phyloP scores from a whole-genome alignment of 2,113 vertebrate genomes.

The Ploceus nigricollis region DNA sequence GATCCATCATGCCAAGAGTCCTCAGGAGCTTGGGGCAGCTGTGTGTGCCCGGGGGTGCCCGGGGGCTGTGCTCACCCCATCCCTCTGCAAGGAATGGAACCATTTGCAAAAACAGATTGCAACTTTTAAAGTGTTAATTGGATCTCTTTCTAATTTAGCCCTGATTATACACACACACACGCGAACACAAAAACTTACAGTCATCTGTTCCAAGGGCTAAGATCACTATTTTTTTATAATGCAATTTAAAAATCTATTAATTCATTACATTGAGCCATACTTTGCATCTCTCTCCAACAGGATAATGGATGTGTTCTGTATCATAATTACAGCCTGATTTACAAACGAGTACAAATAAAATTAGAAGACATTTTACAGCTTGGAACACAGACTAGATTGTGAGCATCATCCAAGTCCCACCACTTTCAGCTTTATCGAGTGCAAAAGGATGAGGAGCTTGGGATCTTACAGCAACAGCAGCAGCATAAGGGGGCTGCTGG shows the following conservation, averaged over 20 bases:
- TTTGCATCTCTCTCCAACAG: conserved; percentile 64
- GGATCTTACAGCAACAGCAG: not conserved
- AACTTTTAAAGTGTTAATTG: conserved; percentile 62
- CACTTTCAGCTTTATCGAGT: not conserved
- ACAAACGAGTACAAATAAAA: conserved; percentile 67
- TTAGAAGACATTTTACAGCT: conserved; percentile 65
- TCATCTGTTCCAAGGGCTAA: conserved; percentile 68
- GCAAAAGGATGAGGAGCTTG: not conserved
- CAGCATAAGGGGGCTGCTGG: not conserved
- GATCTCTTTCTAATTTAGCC: conserved; percentile 58
- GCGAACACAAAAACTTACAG: conserved; percentile 55
- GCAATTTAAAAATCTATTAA: conserved; percentile 68
- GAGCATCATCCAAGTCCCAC: conserved; percentile 57
- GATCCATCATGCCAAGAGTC: not conserved
- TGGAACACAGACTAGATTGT: conserved; percentile 57
- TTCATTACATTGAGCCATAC: conserved; percentile 64
- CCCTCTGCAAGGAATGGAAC: not conserved
- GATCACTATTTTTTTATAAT: conserved; percentile 65
- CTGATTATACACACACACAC: conserved; percentile 37
- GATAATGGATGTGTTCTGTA: conserved; percentile 63
- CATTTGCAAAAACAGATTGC: conserved; percentile 60
- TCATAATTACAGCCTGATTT: conserved; percentile 65
- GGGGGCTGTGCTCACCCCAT: not conserved
- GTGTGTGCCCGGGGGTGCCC: not conserved
- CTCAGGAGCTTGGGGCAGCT: not conserved